A percentile compares a stretch with the other conserved stretches of the same genome.
Evolutionary conservation across 1,140 invertebrate species (phyloP).

Genomic region (Drosophila arawakana): DNA sequence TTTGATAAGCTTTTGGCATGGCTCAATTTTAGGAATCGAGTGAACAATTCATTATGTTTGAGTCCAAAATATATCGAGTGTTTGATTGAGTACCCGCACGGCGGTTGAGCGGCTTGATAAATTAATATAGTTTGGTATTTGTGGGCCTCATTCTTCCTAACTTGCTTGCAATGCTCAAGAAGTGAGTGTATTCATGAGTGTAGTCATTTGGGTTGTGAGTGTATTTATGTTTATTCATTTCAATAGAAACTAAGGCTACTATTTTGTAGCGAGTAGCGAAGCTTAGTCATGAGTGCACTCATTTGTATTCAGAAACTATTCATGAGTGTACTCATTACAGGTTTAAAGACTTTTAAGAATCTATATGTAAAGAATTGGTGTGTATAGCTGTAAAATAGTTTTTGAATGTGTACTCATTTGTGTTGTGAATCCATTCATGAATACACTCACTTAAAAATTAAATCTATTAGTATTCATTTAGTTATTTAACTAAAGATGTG

Average conservation of each 20-base stretch:
- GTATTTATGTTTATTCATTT: neutral
- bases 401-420: neutral
- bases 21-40: slow-evolving; percentile 14
- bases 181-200: neutral
- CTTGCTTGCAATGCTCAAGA: too few species aligned
- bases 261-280: too few species aligned
- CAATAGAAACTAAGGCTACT: too few species aligned
- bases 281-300: too few species aligned
- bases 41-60: slow-evolving; percentile 14
- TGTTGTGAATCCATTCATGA: neutral
- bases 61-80: neutral
- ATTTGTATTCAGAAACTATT: too few species aligned
- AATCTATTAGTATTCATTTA: neutral
- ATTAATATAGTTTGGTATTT: neutral
- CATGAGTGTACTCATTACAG: too few species aligned
- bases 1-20: slow-evolving; percentile 28
- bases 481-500: neutral
- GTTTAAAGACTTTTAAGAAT: too few species aligned
- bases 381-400: too few species aligned
- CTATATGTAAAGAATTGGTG: too few species aligned
- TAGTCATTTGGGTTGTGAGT: neutral
- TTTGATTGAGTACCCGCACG: neutral
- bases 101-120: neutral
- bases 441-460: neutral
- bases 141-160: neutral